Evolutionary conservation across 2,797 vertebrate species (phyloP).

Genomic region (Halcyon smyrnensis): DNA sequence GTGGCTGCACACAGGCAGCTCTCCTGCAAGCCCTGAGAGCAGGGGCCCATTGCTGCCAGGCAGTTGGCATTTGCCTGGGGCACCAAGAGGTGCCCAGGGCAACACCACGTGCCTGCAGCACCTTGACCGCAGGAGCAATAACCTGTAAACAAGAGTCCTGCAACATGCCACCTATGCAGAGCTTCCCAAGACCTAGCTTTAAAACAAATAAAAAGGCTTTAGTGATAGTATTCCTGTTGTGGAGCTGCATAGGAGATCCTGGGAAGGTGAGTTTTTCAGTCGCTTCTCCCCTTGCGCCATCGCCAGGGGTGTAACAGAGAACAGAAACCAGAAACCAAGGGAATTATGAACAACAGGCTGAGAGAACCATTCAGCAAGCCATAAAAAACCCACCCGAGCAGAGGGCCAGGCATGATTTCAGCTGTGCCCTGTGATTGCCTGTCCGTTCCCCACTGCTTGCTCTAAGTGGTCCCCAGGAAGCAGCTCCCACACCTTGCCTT

Average conservation of each 20-base stretch:
- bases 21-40: neutral
- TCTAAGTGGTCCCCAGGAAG: neutral
- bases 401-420: neutral
- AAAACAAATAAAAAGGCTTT: neutral
- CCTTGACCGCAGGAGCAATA: neutral
- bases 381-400: rapidly evolving
- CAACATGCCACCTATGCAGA: neutral
- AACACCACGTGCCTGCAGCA: neutral
- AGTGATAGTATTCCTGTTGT: rapidly evolving
- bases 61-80: neutral
- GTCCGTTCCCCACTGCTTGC: rapidly evolving
- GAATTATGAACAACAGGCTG: neutral
- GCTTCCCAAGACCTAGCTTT: neutral
- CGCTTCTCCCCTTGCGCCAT: neutral
- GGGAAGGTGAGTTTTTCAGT: neutral
- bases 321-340: neutral
- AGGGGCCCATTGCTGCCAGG: neutral
- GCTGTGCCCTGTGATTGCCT: rapidly evolving
- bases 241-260: neutral
- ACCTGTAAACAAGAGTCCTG: neutral
- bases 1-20: no score
- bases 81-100: neutral
- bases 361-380: neutral
- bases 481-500: neutral
- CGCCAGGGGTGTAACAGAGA: neutral